These are phyloP conservation scores for Sminthopsis crassicaudata DNA, from an alignment of 2,113 vertebrate genomes.

Conservation along the genomic window DNA sequence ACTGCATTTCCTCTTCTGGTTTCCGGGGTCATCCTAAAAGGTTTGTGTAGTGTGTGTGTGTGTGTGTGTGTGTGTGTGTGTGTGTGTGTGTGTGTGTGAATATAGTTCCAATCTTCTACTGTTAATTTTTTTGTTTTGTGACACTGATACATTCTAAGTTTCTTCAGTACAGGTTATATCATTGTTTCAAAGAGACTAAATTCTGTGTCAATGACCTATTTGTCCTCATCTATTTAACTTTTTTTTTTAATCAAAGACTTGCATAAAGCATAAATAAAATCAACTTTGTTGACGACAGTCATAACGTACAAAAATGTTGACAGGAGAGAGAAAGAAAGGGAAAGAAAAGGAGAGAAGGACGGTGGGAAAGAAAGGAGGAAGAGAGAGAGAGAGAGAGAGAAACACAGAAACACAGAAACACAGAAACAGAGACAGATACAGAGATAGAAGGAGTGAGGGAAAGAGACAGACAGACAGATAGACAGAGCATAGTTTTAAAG, in stretches of 20 bases:
- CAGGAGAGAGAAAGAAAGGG: neutral
- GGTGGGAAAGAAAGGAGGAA: too few relatives aligned
- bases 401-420: too few relatives aligned
- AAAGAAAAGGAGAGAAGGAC: too few relatives aligned
- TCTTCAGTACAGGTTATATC: neutral
- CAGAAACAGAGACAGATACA: too few relatives aligned
- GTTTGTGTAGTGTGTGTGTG: too few relatives aligned
- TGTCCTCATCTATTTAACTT: neutral
- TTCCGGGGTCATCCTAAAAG: neutral
- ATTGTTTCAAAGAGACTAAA: neutral
- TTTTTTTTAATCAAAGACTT: neutral
- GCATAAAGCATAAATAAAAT: neutral
- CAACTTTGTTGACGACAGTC: neutral
- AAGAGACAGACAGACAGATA: too few relatives aligned
- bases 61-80: too few relatives aligned
- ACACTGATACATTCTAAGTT: too few relatives aligned
- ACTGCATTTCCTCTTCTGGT: neutral
- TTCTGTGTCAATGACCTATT: neutral
- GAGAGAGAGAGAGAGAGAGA: too few relatives aligned
- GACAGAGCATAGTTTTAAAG: neutral
- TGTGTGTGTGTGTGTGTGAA: too few relatives aligned
- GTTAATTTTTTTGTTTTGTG: neutral
- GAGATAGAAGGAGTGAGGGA: neutral
- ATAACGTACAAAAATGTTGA: neutral
- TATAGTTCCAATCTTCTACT: neutral